Percentiles rank a stretch among this genome's conserved stretches.
phyloP scores from a whole-genome alignment of 2,113 vertebrate genomes.

The Microtus richardsoni region DNA sequence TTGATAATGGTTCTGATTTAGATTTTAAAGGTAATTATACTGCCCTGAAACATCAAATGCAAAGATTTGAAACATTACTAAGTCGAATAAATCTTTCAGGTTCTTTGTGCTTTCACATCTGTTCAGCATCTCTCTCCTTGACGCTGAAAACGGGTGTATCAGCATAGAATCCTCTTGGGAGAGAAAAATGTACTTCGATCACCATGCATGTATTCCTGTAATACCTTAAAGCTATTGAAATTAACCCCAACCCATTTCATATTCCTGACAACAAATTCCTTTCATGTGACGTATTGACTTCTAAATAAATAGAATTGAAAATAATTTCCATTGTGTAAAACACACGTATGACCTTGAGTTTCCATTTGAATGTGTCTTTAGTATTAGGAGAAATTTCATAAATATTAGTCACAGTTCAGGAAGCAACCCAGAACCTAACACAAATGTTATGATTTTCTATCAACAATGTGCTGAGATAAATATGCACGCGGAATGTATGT shows the following conservation, averaged over 20 bases:
- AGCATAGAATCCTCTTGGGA: slow-evolving; percentile 65
- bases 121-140: not conserved
- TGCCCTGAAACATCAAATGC: slow-evolving; percentile 27
- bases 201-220: slow-evolving; percentile 56
- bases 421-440: not conserved
- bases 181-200: slow-evolving; percentile 66
- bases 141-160: slow-evolving; percentile 50
- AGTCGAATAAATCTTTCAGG: slow-evolving; percentile 41
- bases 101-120: slow-evolving; percentile 42
- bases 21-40: slow-evolving; percentile 26
- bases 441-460: not conserved
- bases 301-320: slow-evolving; percentile 33
- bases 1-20: slow-evolving; percentile 61
- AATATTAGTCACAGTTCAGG: not conserved
- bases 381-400: not conserved
- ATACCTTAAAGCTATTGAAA: slow-evolving; percentile 59
- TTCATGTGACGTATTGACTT: slow-evolving; percentile 62
- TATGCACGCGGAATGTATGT: not conserved
- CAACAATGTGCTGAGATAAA: slow-evolving; percentile 33
- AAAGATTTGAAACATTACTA: slow-evolving; percentile 6
- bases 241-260: slow-evolving; percentile 59
- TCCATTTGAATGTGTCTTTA: slow-evolving; percentile 37
- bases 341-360: not conserved
- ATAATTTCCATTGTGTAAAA: slow-evolving; percentile 44
- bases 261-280: slow-evolving; percentile 40